Evolutionary conservation across 2,113 vertebrate species (phyloP), one percentile per base, ranked within the genome.

Genomic region (Erythrocebus patas): DNA sequence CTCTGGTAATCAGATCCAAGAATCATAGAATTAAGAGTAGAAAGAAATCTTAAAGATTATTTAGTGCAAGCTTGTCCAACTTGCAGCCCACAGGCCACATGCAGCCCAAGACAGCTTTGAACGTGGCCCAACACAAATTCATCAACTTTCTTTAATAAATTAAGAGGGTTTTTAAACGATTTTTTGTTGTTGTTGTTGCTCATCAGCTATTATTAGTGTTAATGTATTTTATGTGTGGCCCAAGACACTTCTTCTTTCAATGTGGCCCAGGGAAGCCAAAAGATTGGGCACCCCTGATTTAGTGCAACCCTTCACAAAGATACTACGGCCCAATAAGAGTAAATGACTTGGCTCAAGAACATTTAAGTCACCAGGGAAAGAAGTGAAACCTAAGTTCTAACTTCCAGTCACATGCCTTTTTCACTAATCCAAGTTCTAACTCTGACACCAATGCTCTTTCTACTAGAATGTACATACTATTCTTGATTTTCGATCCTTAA

Each of bases 41-140:
- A 91, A 95, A 95, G 38, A 95, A 95, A 59, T 17, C 32, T 95
- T 91, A 50, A 78, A 57, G 43, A 91, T 78, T 16, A 93, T 87
- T 85, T 55, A 88, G 16, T 94, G 22, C 1, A 96, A 93, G 27
- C 27, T 64, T 64, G 61, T 13, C 61, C 61, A 64, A 64, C 61
- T 64, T 13, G 27, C 12, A 64, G 61, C 61, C 61, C 61, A 64
- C 61, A 64, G 27, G 61, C 61, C 27, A 55, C 52, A 55, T 55
- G 52, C 52, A 64, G 61, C 61, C 61, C 27, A 64, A 27, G 61
- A 32, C 27, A 32, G 13, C 12, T 64, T 14, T 64, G 12, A 32
- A 64, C 12, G 12, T 64, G 61, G 12, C 13, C 30, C 61, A 64
- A 64, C 27, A 64, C 61, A 64, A 32, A 64, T 30, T 30, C 61